phyloP scores from a whole-genome alignment of 2,888 invertebrate species.

The Baccha elongata region DNA sequence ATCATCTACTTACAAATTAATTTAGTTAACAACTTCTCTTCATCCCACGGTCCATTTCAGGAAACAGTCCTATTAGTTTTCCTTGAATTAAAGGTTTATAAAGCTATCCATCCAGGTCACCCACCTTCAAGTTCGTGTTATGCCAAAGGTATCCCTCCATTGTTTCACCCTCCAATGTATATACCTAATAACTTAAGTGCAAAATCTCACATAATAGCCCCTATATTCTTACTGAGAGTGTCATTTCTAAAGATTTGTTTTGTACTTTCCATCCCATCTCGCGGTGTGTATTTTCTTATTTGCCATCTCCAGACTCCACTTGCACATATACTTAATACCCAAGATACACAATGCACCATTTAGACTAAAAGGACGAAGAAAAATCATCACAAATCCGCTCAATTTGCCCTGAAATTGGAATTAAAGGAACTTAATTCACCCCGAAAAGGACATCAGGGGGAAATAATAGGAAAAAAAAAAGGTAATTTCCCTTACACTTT shows the following conservation, averaged over 20 bases:
- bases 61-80: not conserved
- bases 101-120: conserved; percentile 34
- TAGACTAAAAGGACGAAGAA: conserved; percentile 37
- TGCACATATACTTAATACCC: conserved; percentile 12
- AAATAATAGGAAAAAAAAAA: conserved; percentile 31
- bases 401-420: conserved; percentile 73
- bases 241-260: conserved; percentile 51
- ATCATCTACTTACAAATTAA: conserved; percentile 9
- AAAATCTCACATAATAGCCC: conserved; percentile 59
- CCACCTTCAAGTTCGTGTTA: conserved; percentile 9
- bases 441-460: conserved; percentile 56
- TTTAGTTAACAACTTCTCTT: not conserved
- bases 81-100: conserved; percentile 42
- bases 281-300: conserved; percentile 20
- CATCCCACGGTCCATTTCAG: too few relatives aligned
- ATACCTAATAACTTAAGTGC: conserved; percentile 62
- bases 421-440: conserved; percentile 71
- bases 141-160: not conserved
- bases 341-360: conserved; percentile 45
- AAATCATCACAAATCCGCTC: conserved; percentile 73
- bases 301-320: conserved; percentile 34
- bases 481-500: conserved; percentile 62
- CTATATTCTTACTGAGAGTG: conserved; percentile 40
- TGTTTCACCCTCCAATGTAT: conserved; percentile 18
- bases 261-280: not conserved